A percentile compares a stretch with the other conserved stretches of the same genome.
Conservation (phyloP, 2,888 invertebrate genomes). For the Zhengitettix transpicula region DNA sequence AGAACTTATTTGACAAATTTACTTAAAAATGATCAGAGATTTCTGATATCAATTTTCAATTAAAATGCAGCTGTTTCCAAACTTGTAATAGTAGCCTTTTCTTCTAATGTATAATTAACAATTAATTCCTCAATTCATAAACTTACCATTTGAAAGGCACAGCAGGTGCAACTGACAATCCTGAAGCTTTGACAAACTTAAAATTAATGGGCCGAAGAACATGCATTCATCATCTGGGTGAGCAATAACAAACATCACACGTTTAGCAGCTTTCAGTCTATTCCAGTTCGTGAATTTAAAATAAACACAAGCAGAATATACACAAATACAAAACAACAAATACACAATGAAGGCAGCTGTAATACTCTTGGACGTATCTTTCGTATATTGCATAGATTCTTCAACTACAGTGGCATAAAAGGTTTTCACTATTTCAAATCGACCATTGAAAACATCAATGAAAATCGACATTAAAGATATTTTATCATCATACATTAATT, state of each 20-base stretch:
- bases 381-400: conserved; percentile 23
- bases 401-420: conserved; percentile 7
- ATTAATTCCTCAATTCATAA: background rate
- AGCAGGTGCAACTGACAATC: conserved; percentile 58
- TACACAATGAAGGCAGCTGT: conserved; percentile 32
- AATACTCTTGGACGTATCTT: conserved; percentile 37
- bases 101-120: too few species aligned
- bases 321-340: conserved; percentile 34
- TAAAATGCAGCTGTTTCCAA: too few species aligned
- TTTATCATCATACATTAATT: background rate
- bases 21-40: too few species aligned
- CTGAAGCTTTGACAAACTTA: conserved; percentile 43
- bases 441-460: background rate
- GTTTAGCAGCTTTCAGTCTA: conserved; percentile 32
- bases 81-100: too few species aligned
- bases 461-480: background rate
- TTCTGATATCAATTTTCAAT: too few species aligned
- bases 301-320: conserved; percentile 22
- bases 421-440: background rate
- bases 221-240: conserved; percentile 99
- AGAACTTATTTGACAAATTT: too few species aligned
- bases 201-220: conserved; percentile 91
- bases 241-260: conserved; percentile 71
- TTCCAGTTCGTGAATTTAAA: conserved; percentile 27
- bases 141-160: conserved; percentile 68